phyloP scores from a whole-genome alignment of 2,888 invertebrate genomes.

The Andrena bicolor region DNA sequence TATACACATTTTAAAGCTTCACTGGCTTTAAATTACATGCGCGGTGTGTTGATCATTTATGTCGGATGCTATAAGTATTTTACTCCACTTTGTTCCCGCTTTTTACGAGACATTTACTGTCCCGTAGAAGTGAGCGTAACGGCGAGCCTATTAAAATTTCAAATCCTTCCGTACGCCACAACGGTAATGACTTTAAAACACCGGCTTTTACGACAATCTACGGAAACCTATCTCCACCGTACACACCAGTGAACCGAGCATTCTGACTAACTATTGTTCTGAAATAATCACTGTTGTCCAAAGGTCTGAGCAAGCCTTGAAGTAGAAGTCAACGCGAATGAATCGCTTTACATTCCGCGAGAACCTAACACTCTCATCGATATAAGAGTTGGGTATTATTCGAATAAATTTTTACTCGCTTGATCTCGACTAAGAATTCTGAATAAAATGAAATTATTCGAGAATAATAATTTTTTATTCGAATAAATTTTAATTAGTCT shows the following conservation, averaged over 20 bases:
- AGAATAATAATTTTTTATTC: background rate
- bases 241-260: background rate
- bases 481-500: background rate
- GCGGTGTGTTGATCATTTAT: slow-evolving; percentile 21
- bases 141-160: slow-evolving; percentile 31
- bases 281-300: background rate
- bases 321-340: too few species aligned
- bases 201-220: slow-evolving; percentile 17
- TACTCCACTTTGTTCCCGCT: background rate
- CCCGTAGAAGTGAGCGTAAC: slow-evolving; percentile 5
- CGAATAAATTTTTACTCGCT: too few species aligned
- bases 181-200: slow-evolving; percentile 11
- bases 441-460: background rate
- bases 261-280: background rate
- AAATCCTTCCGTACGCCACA: background rate
- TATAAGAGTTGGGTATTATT: background rate
- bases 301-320: background rate
- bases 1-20: slow-evolving; percentile 6
- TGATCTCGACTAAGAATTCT: too few species aligned
- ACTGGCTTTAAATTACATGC: slow-evolving; percentile 3
- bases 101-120: slow-evolving; percentile 35
- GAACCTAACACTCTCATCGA: background rate
- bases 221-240: background rate
- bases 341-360: too few species aligned
- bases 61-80: slow-evolving; percentile 20